Percentiles rank a stretch among this genome's conserved stretches.
phyloP scores from a whole-genome alignment of 2,113 vertebrate species.

The Peromyscus polionotus region DNA sequence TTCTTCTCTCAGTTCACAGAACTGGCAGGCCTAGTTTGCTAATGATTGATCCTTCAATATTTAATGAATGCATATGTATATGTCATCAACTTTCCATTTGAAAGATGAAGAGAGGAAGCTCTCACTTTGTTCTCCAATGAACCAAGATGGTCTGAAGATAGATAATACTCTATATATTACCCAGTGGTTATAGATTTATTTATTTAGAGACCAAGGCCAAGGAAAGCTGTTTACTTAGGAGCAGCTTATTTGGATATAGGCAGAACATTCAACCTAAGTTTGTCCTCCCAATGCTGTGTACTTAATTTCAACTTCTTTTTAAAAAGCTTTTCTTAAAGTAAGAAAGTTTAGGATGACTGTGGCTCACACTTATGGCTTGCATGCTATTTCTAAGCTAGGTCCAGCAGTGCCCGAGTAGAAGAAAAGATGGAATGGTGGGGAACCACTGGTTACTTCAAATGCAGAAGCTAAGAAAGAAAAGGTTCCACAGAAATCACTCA shows the following conservation, averaged over 20 bases:
- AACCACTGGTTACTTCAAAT: neutral
- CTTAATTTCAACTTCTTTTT: neutral
- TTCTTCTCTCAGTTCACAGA: neutral
- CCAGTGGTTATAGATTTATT: neutral
- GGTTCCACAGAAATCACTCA: neutral
- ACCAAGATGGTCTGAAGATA: neutral
- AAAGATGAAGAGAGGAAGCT: neutral
- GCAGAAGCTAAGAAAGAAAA: conserved; percentile 23
- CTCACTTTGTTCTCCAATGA: conserved; percentile 18
- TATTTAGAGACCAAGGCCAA: conserved; percentile 5
- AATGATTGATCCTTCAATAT: conserved; percentile 57
- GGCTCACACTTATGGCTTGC: neutral
- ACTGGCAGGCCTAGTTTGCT: neutral
- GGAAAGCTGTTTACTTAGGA: neutral
- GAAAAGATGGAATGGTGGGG: neutral
- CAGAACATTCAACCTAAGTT: neutral
- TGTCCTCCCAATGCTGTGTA: neutral
- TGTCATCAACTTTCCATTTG: neutral
- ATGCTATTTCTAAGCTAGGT: conserved; percentile 21
- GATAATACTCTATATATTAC: neutral
- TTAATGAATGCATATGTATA: conserved; percentile 42
- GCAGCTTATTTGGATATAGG: neutral
- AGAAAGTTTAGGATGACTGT: neutral
- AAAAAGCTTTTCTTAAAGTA: neutral
- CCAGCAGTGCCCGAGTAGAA: neutral